These are phyloP conservation scores for Austrofundulus limnaeus DNA, from an alignment of 2,113 vertebrate species.

Conservation along the genomic window DNA sequence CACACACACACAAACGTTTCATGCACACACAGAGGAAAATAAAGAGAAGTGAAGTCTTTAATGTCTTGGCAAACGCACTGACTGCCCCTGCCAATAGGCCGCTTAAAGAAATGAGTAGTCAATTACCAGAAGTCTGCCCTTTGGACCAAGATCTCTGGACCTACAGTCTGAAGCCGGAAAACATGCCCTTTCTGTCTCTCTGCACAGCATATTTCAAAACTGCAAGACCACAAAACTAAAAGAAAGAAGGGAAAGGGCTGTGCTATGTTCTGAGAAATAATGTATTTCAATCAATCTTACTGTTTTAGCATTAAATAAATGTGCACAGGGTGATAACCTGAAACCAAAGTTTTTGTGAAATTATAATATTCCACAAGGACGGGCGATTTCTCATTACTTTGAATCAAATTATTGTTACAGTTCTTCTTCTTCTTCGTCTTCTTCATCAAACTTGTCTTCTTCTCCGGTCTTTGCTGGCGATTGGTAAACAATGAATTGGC, in stretches of 20 bases:
- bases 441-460: no score
- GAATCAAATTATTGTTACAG: no score
- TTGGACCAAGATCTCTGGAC: constrained; percentile 56
- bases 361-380: no score
- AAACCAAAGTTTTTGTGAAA: no score
- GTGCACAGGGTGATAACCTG: no score
- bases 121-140: constrained; percentile 74
- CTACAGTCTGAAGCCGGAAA: constrained; percentile 20
- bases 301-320: no score
- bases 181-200: background rate
- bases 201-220: constrained; percentile 25
- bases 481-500: no score
- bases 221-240: constrained; percentile 1
- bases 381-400: no score
- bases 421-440: no score
- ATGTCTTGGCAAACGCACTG: constrained; percentile 64
- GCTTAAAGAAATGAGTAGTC: constrained; percentile 82
- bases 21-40: constrained; percentile 25
- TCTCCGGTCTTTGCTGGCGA: no score
- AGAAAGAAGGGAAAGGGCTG: constrained; percentile 16
- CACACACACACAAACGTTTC: constrained; percentile 2
- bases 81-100: constrained; percentile 74
- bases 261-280: constrained; percentile 4
- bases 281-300: constrained; percentile 5
- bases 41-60: constrained; percentile 64